Base-by-base conservation (phyloP, 2,888 invertebrate species). In the Ischnus inquisitorius region DNA sequence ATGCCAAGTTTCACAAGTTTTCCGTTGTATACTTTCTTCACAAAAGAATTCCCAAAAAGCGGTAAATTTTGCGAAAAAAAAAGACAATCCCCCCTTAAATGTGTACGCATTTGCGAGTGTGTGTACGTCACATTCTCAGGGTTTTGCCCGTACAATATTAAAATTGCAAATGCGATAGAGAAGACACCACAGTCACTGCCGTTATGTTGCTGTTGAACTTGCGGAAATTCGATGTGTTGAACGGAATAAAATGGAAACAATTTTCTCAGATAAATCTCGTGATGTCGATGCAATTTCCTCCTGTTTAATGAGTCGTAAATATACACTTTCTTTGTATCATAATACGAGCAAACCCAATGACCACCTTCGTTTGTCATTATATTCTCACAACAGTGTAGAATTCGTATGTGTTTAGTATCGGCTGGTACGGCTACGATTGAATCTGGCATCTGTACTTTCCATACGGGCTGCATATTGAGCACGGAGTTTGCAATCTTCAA, bases 251-350 rank as follows among this genome's bases (percentile, higher is more conserved):
- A 80, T 4, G 84, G 77, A 51, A 77, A 84, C 41, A 84, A 28
- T 54, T 25, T n/a, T 62, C 54, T 0, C 4, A 78, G 57, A 72
- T 43, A 81, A 6, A 43, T 10, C 60, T 72, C 48, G n/a, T 79
- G 82, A 46, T 84, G 64, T 43, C 54, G 16, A 51, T 64, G 65
- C 8, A 82, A 19, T 19, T 10, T 19, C 43, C 79, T 71, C 10
- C 19, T 54, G 34, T 84, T 84, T 6, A 84, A n/a, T 0, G 84
- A 84, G 54, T 84, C 84, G 41, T 77, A 81, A 54, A 84, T 71
- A 41, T n/a, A n/a, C n/a, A n/a, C n/a, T n/a, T n/a, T n/a, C n/a
- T n/a, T n/a, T n/a, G n/a, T n/a, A n/a, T n/a, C 82, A 51, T 78
- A 82, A 19, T 84, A 78, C 34, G 43, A 57, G n/a, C 79, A 79